A percentile compares a stretch with the other conserved stretches of the same genome.
phyloP scores from a whole-genome alignment of 2,888 invertebrate species.

The Pachliopta kotzebuea region DNA sequence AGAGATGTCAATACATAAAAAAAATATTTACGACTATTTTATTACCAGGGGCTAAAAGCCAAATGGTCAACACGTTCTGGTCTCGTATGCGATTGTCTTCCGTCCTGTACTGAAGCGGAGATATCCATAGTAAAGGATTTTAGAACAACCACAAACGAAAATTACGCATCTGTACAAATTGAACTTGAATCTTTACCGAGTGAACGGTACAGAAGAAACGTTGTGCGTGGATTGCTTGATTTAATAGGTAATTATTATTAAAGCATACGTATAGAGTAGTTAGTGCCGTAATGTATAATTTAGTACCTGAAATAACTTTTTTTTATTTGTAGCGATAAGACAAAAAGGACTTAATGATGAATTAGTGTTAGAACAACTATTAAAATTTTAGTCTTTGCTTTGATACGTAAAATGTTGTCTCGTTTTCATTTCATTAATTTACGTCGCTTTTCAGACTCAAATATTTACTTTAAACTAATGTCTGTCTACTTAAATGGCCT shows the following conservation, averaged over 20 bases:
- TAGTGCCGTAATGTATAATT: no score
- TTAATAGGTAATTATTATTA: conserved; percentile 82
- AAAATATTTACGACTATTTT: neutral
- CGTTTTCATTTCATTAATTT: no score
- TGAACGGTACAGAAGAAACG: conserved; percentile 86
- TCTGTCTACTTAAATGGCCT: no score
- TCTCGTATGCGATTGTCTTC: conserved; percentile 84
- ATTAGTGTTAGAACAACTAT: no score
- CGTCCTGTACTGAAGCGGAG: conserved; percentile 88
- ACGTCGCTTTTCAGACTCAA: no score
- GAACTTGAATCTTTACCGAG: conserved; percentile 84
- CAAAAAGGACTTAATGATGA: no score
- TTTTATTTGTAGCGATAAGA: no score
- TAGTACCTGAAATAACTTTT: no score
- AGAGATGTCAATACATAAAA: neutral
- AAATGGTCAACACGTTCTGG: conserved; percentile 79
- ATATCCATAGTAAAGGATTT: conserved; percentile 82
- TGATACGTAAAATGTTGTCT: no score
- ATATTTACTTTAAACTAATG: no score
- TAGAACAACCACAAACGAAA: conserved; percentile 49
- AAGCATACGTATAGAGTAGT: neutral
- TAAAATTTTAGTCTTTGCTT: no score
- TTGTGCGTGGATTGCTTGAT: conserved; percentile 86
- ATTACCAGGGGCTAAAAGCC: conserved; percentile 61
- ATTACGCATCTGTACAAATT: conserved; percentile 78